phyloP scores from a whole-genome alignment of 2,888 invertebrate species.

The Drosophila rellima region DNA sequence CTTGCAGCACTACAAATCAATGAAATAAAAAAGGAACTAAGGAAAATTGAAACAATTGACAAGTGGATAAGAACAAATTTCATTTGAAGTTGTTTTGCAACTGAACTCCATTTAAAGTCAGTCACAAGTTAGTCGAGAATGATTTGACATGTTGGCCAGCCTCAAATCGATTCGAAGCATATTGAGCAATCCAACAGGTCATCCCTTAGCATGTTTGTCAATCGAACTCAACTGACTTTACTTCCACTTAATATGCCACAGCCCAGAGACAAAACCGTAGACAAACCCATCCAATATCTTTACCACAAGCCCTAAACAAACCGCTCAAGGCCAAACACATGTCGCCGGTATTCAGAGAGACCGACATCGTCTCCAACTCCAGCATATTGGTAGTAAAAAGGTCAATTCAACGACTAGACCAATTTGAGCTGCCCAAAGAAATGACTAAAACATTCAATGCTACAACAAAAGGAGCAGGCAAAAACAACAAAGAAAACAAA shows the following conservation, averaged over 20 bases:
- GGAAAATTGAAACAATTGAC: background rate
- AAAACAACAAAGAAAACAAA: constrained; percentile 59
- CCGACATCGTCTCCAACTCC: constrained; percentile 15
- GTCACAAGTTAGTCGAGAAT: constrained; percentile 8
- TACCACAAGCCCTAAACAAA: constrained; percentile 68
- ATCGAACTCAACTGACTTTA: constrained; percentile 31
- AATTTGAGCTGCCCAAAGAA: constrained; percentile 64
- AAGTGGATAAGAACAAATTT: background rate
- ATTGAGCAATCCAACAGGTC: constrained; percentile 60
- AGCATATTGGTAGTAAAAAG: constrained; percentile 59
- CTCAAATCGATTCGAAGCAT: constrained; percentile 40
- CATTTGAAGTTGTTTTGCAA: constrained; percentile 9
- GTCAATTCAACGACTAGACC: constrained; percentile 77
- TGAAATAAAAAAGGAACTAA: too few relatives aligned
- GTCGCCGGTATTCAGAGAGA: constrained; percentile 56
- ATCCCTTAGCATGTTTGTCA: constrained; percentile 26
- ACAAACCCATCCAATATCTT: constrained; percentile 31
- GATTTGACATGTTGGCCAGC: constrained; percentile 16
- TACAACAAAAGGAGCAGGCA: constrained; percentile 19
- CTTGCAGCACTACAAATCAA: too few relatives aligned
- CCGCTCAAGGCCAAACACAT: constrained; percentile 81
- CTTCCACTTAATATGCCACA: constrained; percentile 16
- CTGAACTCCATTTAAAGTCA: constrained; percentile 7
- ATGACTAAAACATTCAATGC: constrained; percentile 56
- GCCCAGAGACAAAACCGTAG: constrained; percentile 13